These are phyloP conservation scores for Nyctibius grandis DNA, from an alignment of 2,797 vertebrate genomes.

Conservation along the genomic window DNA sequence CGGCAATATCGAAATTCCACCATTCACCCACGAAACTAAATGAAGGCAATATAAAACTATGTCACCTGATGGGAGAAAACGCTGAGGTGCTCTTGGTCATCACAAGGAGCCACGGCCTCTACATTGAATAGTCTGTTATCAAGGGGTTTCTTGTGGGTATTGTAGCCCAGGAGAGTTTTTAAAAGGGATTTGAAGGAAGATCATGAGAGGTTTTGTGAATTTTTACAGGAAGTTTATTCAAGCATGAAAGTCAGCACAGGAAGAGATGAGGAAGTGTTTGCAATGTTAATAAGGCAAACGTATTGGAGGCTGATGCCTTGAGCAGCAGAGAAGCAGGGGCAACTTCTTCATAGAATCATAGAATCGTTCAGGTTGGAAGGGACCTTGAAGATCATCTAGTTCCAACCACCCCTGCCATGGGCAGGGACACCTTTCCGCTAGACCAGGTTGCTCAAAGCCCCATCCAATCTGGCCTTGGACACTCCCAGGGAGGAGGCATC, in stretches of 20 bases:
- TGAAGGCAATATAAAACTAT: background rate
- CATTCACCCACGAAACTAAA: background rate
- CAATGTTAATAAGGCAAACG: background rate
- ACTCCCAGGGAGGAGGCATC: too few relatives aligned
- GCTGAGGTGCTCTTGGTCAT: fast-evolving
- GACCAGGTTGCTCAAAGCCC: too few relatives aligned
- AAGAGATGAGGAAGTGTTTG: background rate
- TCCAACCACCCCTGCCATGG: too few relatives aligned
- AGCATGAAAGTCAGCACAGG: background rate
- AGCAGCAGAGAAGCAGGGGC: background rate
- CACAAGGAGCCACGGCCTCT: fast-evolving
- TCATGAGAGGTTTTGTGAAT: background rate
- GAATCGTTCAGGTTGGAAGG: too few relatives aligned
- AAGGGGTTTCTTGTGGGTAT: background rate
- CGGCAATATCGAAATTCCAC: fast-evolving
- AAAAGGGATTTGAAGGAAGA: background rate
- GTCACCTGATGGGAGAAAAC: background rate
- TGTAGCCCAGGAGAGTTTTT: background rate
- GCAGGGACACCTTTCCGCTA: too few relatives aligned
- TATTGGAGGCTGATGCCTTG: background rate
- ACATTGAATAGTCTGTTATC: background rate
- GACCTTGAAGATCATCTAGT: too few relatives aligned
- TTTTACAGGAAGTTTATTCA: background rate
- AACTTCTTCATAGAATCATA: too few relatives aligned
- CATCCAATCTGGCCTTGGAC: too few relatives aligned